Base-by-base conservation (phyloP, 2,113 vertebrate genomes). In the Upupa epops region DNA sequence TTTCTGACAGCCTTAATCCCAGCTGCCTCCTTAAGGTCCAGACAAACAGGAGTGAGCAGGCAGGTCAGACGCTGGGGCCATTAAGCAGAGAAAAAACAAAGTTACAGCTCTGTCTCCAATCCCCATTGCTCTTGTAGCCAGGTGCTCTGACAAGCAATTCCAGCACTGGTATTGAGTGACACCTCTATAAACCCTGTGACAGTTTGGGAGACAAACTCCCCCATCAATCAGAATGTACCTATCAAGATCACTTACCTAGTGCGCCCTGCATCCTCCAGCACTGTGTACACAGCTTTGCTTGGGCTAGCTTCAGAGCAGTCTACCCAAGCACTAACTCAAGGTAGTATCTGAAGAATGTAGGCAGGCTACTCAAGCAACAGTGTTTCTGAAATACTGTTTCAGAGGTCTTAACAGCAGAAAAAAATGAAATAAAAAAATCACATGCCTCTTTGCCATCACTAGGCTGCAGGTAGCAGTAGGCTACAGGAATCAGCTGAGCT, bases 151-250 rank as follows among this genome's bases (percentile, higher is more conserved):
- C 97, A 98, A 97, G 97, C 96, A 98, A 98, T 98, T 98, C 97
- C 96, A 75, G 87, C 86, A 82, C 93, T 61, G 90, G 94, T 94
- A 93, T 97, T 98, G 98, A 99, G 97, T 99, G 99, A 98, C 98
- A 99, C 98, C 98, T 98, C 98, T 98, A 99, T 99, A 99, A 99
- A 98, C 97, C 98, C 94, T 97, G 98, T 98, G 98, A 99, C 98
- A 98, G 98, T 98, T 97, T 97, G 96, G 97, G 98, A 99, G 98
- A 99, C 98, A 99, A 98, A 98, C 98, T 98, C 97, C 34, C 97
- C 97, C 98, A 98, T 97, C 98, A 98, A 98, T 98, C 98, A 98
- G 97, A 98, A 98, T 97, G 97, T 98, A 98, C 96, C 98, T 97
- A 98, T 99, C 98, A 99, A 98, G 97, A 98, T 98, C 98, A 98